Conservation (phyloP, 2,797 vertebrate genomes). For the Crenichthys baileyi region DNA sequence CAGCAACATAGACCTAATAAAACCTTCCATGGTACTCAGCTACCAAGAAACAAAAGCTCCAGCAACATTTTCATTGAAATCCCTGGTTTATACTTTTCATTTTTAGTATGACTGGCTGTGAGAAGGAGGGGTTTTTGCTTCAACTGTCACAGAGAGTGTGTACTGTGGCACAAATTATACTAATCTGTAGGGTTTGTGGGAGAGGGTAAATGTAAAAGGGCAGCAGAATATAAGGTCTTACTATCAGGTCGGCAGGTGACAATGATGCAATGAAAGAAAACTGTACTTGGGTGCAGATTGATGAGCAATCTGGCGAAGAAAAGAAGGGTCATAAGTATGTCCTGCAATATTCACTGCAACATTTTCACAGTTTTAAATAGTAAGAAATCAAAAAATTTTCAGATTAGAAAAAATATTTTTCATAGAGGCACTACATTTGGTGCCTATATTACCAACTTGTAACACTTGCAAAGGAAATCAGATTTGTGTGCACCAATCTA, state of each 20-base stretch:
- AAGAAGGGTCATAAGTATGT: not conserved
- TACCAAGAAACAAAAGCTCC: not conserved
- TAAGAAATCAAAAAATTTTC: no score
- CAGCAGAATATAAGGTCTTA: not conserved
- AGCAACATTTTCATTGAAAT: not conserved
- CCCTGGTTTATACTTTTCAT: not conserved
- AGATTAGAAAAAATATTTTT: not conserved
- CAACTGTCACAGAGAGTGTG: not conserved
- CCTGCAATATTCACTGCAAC: not conserved
- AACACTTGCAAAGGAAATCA: not conserved
- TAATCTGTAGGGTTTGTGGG: constrained; percentile 12
- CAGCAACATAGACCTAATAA: not conserved
- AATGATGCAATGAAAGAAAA: not conserved
- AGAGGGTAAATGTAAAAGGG: not conserved
- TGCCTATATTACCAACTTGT: not conserved
- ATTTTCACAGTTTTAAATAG: not conserved
- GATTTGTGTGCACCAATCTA: not conserved
- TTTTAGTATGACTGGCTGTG: not conserved
- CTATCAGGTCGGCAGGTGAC: not conserved
- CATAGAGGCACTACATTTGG: not conserved
- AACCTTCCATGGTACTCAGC: not conserved
- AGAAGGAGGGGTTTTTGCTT: not conserved
- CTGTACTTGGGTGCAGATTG: constrained; percentile 2
- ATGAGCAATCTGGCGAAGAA: not conserved
- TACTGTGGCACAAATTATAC: not conserved